Evolutionary conservation across 2,113 vertebrate species (phyloP).

Genomic region (Mastomys coucha): DNA sequence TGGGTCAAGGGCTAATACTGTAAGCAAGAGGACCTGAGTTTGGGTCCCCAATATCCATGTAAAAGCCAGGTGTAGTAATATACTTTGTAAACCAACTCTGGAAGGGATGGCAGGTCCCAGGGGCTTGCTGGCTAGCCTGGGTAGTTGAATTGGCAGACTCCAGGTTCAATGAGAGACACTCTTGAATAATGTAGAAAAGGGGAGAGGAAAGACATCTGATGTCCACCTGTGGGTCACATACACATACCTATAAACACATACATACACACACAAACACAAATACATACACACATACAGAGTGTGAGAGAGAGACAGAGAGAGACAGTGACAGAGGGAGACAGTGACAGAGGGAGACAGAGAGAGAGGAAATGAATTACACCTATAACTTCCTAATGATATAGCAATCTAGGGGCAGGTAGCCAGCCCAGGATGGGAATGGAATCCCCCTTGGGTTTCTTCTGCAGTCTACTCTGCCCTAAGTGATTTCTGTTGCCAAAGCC

Average conservation of each 20-base stretch:
- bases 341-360: not conserved
- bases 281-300: too few species aligned
- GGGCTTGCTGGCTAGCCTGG: not conserved
- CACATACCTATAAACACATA: not conserved
- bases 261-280: too few species aligned
- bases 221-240: not conserved
- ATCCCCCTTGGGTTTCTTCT: not conserved
- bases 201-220: not conserved
- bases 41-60: not conserved
- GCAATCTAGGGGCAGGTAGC: not conserved
- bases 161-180: not conserved
- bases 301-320: too few species aligned
- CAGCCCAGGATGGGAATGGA: not conserved
- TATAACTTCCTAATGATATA: not conserved
- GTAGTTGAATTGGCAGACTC: not conserved
- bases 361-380: not conserved
- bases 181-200: not conserved
- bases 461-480: not conserved
- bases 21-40: not conserved
- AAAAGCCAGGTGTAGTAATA: not conserved
- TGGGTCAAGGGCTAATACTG: not conserved
- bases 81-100: not conserved
- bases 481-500: not conserved
- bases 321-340: not conserved
- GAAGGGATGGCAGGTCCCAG: not conserved